Conservation (phyloP, 1,140 invertebrate species). For the Brachystomella parvula region DNA sequence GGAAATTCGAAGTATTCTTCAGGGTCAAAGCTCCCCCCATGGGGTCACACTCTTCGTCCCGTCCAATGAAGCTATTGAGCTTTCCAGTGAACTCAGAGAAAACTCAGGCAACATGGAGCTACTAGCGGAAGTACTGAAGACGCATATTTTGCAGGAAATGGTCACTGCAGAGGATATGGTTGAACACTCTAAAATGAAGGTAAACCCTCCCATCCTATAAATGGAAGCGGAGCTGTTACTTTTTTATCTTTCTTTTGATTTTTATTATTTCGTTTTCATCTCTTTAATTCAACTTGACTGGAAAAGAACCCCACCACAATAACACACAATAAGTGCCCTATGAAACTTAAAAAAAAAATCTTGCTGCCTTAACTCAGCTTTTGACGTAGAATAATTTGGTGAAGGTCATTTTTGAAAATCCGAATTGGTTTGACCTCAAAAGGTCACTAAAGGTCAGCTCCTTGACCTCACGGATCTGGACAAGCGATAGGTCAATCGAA, state of each 20-base stretch:
- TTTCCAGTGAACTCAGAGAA: neutral
- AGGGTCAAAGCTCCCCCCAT: neutral
- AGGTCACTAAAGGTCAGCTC: no score
- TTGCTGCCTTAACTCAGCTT: no score
- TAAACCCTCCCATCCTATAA: neutral
- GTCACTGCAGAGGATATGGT: conserved; percentile 1
- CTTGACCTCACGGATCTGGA: no score
- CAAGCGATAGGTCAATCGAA: no score
- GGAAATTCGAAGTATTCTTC: conserved; percentile 10
- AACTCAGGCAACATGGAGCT: neutral
- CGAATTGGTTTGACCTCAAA: no score
- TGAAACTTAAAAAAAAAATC: no score
- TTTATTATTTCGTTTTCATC: neutral
- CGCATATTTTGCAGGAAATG: neutral
- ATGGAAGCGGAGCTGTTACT: neutral
- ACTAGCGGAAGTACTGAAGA: neutral
- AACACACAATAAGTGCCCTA: no score
- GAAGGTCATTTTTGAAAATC: no score
- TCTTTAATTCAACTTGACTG: no score
- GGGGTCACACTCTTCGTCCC: conserved; percentile 73
- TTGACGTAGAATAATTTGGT: no score
- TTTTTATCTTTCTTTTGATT: neutral
- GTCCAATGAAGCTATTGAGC: conserved; percentile 58
- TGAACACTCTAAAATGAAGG: conserved; percentile 3
- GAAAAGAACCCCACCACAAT: no score